Percentiles rank a stretch among this genome's conserved stretches.
Conservation (phyloP, 2,888 invertebrate species). For the Neoitamus cyanurus region DNA sequence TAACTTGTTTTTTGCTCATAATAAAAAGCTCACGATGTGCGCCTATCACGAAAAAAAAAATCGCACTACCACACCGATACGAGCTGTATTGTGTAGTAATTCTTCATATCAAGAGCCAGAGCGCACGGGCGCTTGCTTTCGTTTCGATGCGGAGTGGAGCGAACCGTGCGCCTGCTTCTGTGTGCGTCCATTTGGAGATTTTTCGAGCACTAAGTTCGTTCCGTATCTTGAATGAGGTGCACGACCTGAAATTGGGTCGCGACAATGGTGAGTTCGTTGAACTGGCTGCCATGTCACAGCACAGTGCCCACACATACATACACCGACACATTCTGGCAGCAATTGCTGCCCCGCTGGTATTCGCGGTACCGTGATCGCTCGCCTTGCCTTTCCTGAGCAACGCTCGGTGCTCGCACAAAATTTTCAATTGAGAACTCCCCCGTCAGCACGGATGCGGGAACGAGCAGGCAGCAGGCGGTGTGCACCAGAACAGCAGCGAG, state of each 20-base stretch:
- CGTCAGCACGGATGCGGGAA: neutral
- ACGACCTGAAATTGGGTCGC: conserved; percentile 67
- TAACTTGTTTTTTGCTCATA: conserved; percentile 59
- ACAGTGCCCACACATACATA: neutral
- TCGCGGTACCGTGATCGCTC: neutral
- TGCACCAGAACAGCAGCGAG: neutral
- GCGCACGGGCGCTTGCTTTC: no score
- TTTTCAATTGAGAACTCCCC: conserved; percentile 49
- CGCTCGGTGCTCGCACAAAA: neutral
- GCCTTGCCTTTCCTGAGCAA: neutral
- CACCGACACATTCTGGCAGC: neutral
- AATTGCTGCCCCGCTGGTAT: neutral
- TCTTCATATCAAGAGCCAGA: no score
- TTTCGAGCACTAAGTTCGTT: conserved; percentile 45
- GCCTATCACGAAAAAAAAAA: conserved; percentile 11
- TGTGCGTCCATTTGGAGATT: conserved; percentile 9
- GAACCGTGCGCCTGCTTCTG: neutral
- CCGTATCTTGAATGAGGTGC: conserved; percentile 60
- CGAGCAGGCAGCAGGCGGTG: neutral
- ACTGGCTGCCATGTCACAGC: conserved; percentile 59
- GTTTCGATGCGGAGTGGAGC: neutral
- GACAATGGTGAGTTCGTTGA: conserved; percentile 67
- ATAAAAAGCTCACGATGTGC: conserved; percentile 27
- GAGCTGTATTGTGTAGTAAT: neutral
- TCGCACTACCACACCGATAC: neutral